phyloP scores from a whole-genome alignment of 2,113 vertebrate genomes.

The Motacilla tschutschensis region DNA sequence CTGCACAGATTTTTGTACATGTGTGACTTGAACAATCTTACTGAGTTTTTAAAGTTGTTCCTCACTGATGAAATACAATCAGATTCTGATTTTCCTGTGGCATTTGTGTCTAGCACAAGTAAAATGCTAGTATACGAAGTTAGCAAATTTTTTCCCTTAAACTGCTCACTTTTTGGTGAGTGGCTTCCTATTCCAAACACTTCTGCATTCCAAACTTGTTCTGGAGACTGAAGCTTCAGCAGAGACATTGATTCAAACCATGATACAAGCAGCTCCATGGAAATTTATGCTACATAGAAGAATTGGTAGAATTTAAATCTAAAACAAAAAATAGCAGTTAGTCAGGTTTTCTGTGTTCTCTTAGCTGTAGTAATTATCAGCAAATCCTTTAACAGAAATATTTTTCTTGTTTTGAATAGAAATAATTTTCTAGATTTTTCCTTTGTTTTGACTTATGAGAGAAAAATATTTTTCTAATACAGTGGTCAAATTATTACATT shows the following conservation, averaged over 20 bases:
- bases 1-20: background rate
- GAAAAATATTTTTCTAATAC: background rate
- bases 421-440: background rate
- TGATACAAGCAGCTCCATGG: rapidly evolving
- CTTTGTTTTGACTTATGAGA: background rate
- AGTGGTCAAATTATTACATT: background rate
- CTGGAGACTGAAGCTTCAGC: background rate
- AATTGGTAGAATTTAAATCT: background rate
- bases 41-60: background rate
- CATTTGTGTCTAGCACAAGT: rapidly evolving
- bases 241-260: background rate
- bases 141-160: background rate
- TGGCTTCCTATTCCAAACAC: background rate
- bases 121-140: background rate
- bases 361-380: background rate
- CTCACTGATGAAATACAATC: background rate
- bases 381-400: background rate
- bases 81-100: background rate
- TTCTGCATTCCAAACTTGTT: background rate
- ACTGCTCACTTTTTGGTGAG: background rate
- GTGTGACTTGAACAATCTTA: background rate
- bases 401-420: background rate
- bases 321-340: background rate
- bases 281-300: background rate
- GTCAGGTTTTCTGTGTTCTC: background rate